Evolutionary conservation across 2,888 invertebrate genomes (phyloP), one percentile per base, ranked within the genome.

Genomic region (Scaptomyza polygonia): DNA sequence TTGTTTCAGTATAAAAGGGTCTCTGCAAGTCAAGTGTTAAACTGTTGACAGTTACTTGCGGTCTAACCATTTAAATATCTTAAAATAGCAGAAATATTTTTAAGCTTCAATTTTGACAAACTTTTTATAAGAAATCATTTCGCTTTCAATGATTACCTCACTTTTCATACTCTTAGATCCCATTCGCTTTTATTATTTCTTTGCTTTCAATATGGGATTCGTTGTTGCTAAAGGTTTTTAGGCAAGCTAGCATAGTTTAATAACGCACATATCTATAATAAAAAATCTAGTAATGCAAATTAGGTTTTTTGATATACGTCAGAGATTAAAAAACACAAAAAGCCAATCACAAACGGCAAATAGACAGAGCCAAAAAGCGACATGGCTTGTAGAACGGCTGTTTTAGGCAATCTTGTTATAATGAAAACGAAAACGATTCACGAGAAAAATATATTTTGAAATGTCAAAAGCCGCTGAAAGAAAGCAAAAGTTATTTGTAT

Each of bases 261-360:
- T 57, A 53, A 27, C 29, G 27, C 25, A 65, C 42, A 55, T 63
- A 68, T 82, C 79, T 68, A 55, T 57, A 64, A 58, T 67, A 49
- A n/a, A 54, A 84, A 72, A 86, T 83, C 82, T 71, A 75, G 70
- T 69, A 75, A 86, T 82, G 82, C 78, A 84, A 82, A 82, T 82
- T 55, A 71, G 73, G 14, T 59, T 73, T 79, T 66, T 76, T 66
- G 69, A 40, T 63, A 16, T 52, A 34, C 58, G 55, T 67, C 52
- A 55, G 51, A 52, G 74, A 42, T 56, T 67, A 57, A 67, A 47
- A 54, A 51, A 16, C 16, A 30, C 5, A 45, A 45, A 44, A 25
- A 56, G 48, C 39, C 54, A 39, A 52, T n/a, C 32, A 36, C 40
- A 67, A 61, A 52, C 27, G n/a, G 32, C 61, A 70, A 75, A 53